A percentile compares a stretch with the other conserved stretches of the same genome.
These are phyloP conservation scores for Hirundichthys speculiger DNA, from an alignment of 2,113 vertebrate genomes.

Conservation along the genomic window DNA sequence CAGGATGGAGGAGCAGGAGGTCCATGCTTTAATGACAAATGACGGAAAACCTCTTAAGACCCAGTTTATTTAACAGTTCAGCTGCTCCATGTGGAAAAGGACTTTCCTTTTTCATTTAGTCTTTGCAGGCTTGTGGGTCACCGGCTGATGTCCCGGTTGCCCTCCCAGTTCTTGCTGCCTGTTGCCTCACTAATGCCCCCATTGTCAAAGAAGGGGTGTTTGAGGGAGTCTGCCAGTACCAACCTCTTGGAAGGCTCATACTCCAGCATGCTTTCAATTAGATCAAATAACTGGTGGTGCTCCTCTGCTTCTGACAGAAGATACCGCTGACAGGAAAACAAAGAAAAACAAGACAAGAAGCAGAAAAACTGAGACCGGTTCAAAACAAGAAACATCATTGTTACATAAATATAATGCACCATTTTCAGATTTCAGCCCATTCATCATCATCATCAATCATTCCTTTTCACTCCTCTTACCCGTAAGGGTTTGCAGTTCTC, in stretches of 20 bases:
- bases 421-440: no score
- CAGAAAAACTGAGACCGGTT: background rate
- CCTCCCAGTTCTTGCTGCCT: conserved; percentile 90
- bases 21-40: conserved; percentile 58
- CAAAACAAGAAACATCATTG: background rate
- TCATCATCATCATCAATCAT: background rate
- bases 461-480: conserved; percentile 81
- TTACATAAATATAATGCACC: no score
- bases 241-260: conserved; percentile 94
- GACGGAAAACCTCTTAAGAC: conserved; percentile 21
- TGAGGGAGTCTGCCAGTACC: conserved; percentile 86
- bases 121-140: conserved; percentile 77
- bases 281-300: conserved; percentile 95
- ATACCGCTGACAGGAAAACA: conserved; percentile 83
- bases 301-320: conserved; percentile 91
- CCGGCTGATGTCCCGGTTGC: conserved; percentile 96
- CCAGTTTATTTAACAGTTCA: conserved; percentile 21
- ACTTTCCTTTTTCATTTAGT: conserved; percentile 43
- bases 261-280: conserved; percentile 95
- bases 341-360: background rate
- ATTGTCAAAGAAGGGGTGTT: conserved; percentile 89
- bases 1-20: conserved; percentile 25
- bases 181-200: conserved; percentile 71
- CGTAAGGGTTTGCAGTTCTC: conserved; percentile 97
- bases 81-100: conserved; percentile 45